phyloP scores from a whole-genome alignment of 53 echinoderm and acorn worm genomes.

The Hippasteria phrygiana region DNA sequence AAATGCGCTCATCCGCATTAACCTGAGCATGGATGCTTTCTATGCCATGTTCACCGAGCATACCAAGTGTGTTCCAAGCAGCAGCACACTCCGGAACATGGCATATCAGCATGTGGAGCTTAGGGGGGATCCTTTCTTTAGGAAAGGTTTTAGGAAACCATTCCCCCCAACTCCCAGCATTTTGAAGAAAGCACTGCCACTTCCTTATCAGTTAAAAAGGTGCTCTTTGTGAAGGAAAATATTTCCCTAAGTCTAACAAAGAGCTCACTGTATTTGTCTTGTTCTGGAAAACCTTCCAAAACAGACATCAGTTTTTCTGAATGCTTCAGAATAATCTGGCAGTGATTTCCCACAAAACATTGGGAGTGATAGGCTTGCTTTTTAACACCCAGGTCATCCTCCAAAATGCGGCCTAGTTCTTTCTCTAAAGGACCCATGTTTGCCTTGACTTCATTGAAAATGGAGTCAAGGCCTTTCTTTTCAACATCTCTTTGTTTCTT shows the following conservation, averaged over 20 bases:
- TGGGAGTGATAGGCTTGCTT: constrained; percentile 23
- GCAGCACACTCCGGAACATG: constrained; percentile 48
- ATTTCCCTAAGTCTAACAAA: not conserved
- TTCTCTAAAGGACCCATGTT: constrained; percentile 43
- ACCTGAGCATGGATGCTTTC: constrained; percentile 47
- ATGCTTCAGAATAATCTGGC: constrained; percentile 41
- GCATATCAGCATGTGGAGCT: constrained; percentile 27
- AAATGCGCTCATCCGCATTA: constrained; percentile 38
- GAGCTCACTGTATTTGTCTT: not conserved
- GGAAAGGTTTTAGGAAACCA: constrained; percentile 62
- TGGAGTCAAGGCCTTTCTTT: not conserved
- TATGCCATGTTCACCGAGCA: constrained; percentile 59
- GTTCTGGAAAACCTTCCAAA: not conserved
- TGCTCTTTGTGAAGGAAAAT: not conserved
- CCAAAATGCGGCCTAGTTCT: not conserved
- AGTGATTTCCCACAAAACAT: constrained; percentile 68
- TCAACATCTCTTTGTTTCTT: not conserved
- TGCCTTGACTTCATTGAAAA: not conserved
- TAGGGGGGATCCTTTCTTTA: constrained; percentile 21
- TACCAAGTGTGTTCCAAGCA: constrained; percentile 27
- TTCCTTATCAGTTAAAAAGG: not conserved
- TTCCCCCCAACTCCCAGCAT: constrained; percentile 49
- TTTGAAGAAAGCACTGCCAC: constrained; percentile 3
- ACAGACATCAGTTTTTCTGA: not conserved
- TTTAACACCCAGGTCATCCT: not conserved